Conservation (phyloP, 2,888 invertebrate genomes). For the Pilophorus perplexus region DNA sequence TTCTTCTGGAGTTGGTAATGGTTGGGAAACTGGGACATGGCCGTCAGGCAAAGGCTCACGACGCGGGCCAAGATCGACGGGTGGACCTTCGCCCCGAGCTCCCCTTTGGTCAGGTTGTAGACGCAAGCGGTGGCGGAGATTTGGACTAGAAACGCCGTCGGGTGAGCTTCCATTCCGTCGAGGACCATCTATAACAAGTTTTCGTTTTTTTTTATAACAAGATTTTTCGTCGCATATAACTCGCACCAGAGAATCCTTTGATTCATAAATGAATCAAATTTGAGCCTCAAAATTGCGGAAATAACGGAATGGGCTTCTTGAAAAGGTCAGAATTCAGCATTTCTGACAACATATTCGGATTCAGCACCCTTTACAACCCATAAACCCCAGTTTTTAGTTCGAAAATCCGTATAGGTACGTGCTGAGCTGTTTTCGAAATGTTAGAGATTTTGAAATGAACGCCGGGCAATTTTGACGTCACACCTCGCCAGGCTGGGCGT, state of each 20-base stretch:
- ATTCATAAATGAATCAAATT: too few relatives aligned
- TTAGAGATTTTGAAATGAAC: too few relatives aligned
- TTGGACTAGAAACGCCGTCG: constrained; percentile 63
- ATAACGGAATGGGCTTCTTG: not conserved
- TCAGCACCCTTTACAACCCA: too few relatives aligned
- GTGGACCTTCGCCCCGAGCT: constrained; percentile 63
- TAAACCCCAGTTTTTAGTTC: too few relatives aligned
- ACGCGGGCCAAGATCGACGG: constrained; percentile 62
- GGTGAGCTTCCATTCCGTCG: constrained; percentile 55
- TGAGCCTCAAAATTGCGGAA: not conserved
- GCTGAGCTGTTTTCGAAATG: too few relatives aligned
- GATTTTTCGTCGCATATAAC: too few relatives aligned
- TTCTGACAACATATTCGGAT: too few relatives aligned
- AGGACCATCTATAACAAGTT: constrained; percentile 49
- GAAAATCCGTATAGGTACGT: too few relatives aligned
- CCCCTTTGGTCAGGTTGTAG: constrained; percentile 68
- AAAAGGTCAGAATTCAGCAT: too few relatives aligned
- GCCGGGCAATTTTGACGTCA: too few relatives aligned
- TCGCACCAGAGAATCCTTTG: too few relatives aligned
- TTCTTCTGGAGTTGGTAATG: constrained; percentile 64
- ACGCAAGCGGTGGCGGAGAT: constrained; percentile 74
- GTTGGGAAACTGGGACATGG: constrained; percentile 58
- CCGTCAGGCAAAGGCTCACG: constrained; percentile 63
- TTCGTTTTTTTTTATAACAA: not conserved
- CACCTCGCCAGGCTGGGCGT: too few relatives aligned